phyloP scores from a whole-genome alignment of 2,113 vertebrate species.

The human (Homo sapiens) region DNA sequence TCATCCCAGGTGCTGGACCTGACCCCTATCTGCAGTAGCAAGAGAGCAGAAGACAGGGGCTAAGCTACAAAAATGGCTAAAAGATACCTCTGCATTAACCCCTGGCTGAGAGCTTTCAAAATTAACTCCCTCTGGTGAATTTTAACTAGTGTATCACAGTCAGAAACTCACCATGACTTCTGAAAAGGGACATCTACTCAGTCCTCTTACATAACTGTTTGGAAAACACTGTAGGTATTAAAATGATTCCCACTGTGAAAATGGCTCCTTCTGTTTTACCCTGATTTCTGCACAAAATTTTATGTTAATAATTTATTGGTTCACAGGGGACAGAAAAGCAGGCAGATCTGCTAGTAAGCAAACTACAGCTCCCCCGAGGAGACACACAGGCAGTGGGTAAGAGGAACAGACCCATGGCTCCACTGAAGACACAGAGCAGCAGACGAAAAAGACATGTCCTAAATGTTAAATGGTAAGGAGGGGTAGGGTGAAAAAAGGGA shows the following conservation, averaged over 20 bases:
- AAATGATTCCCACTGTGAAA: slow-evolving; percentile 77
- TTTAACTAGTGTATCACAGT: slow-evolving; percentile 66
- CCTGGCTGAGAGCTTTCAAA: slow-evolving; percentile 66
- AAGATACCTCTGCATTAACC: slow-evolving; percentile 51
- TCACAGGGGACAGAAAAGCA: slow-evolving; percentile 40
- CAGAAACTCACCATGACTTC: slow-evolving; percentile 58
- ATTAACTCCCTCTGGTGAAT: slow-evolving; percentile 74
- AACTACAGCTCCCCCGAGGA: background rate
- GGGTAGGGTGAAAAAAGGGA: background rate
- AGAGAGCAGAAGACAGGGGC: background rate
- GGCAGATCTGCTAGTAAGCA: slow-evolving; percentile 54
- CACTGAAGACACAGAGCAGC: background rate
- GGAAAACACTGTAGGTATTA: slow-evolving; percentile 75
- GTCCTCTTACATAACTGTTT: slow-evolving; percentile 71
- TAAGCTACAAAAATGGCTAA: background rate
- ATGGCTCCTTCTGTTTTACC: slow-evolving; percentile 67
- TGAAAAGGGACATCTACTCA: slow-evolving; percentile 13
- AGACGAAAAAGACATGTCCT: background rate
- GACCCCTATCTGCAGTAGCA: background rate
- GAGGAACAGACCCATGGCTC: background rate
- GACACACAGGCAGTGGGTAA: background rate
- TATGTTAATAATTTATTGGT: slow-evolving; percentile 64
- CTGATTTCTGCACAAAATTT: slow-evolving; percentile 61
- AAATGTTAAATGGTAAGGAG: background rate
- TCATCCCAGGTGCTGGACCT: background rate